A percentile compares a stretch with the other conserved stretches of the same genome.
Conservation (phyloP, 2,113 vertebrate genomes). For the Aptenodytes forsteri region DNA sequence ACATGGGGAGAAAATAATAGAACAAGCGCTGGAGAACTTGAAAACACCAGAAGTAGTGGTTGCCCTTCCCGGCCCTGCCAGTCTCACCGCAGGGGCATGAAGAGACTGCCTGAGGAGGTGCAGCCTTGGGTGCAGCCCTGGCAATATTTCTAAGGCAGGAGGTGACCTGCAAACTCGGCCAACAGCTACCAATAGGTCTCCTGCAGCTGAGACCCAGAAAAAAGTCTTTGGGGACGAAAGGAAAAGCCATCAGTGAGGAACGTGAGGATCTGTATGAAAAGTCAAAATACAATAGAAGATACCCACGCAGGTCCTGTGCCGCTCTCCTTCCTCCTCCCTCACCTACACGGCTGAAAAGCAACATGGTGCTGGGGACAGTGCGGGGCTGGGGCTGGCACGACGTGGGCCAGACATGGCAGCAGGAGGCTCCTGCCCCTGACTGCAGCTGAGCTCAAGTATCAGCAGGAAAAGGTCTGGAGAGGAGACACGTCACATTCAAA, state of each 20-base stretch:
- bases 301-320: no score
- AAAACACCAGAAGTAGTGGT: background rate
- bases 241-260: background rate
- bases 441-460: background rate
- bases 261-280: background rate
- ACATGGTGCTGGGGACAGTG: background rate
- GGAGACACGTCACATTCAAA: background rate
- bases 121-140: background rate
- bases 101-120: background rate
- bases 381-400: background rate
- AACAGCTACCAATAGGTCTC: background rate
- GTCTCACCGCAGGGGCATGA: background rate
- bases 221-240: background rate
- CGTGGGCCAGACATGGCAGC: background rate
- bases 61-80: background rate
- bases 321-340: background rate
- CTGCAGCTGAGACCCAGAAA: background rate
- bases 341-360: background rate
- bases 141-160: background rate
- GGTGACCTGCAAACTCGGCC: background rate
- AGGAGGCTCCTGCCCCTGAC: background rate
- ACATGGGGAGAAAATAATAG: background rate
- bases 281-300: background rate
- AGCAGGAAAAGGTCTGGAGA: background rate
- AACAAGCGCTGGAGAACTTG: background rate